A percentile compares a stretch with the other conserved stretches of the same genome.
Conservation (phyloP, 23 tunicate genomes). For the Ascidia mentula region DNA sequence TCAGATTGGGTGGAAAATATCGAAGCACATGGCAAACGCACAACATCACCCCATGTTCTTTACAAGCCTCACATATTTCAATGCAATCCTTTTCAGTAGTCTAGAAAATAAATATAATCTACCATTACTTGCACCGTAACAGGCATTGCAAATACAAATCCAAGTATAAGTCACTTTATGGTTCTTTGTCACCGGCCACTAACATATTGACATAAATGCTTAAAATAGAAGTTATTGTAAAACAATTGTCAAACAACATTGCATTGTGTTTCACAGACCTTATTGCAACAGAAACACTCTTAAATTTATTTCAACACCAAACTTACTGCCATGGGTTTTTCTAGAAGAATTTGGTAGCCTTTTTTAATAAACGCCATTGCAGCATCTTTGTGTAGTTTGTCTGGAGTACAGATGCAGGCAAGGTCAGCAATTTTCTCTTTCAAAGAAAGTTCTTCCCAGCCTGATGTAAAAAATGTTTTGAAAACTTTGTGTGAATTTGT, state of each 20-base stretch:
- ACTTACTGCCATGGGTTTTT: slow-evolving; percentile 83
- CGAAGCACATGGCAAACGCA: slow-evolving; percentile 66
- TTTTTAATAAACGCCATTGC: slow-evolving; percentile 52
- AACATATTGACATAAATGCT: too few relatives aligned
- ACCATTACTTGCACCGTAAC: too few relatives aligned
- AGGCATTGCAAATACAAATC: too few relatives aligned
- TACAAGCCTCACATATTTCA: slow-evolving; percentile 40
- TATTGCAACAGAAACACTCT: too few relatives aligned
- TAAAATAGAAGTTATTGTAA: too few relatives aligned
- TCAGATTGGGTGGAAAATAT: slow-evolving; percentile 62
- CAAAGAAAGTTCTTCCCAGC: slow-evolving; percentile 36
- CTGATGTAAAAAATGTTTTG: slow-evolving; percentile 1
- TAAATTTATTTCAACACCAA: background rate
- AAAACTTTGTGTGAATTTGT: background rate
- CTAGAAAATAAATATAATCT: slow-evolving; percentile 18
- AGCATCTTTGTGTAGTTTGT: slow-evolving; percentile 52
- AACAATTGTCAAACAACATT: too few relatives aligned
- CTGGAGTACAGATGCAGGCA: slow-evolving; percentile 70
- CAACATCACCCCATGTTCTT: slow-evolving; percentile 48
- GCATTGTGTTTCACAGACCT: too few relatives aligned
- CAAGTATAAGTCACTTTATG: too few relatives aligned
- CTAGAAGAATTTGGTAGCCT: slow-evolving; percentile 62
- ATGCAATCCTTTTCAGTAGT: slow-evolving; percentile 52
- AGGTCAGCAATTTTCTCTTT: slow-evolving; percentile 65
- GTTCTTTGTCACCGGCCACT: too few relatives aligned